Base-by-base conservation (phyloP, 2,113 vertebrate genomes). In the Cyprinus carpio region DNA sequence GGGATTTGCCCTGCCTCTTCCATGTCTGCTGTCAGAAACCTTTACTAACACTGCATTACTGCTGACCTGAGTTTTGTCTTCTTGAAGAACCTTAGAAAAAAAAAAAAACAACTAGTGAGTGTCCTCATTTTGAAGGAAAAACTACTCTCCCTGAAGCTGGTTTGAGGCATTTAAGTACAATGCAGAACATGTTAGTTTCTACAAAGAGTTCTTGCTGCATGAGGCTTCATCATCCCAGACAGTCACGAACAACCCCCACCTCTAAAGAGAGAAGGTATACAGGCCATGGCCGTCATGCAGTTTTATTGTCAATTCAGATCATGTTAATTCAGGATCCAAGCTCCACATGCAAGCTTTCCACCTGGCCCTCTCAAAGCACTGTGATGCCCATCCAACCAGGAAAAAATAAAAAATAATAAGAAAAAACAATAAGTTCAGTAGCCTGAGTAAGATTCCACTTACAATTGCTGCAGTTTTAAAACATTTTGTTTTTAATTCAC, bases 111-210 rank as follows among this genome's bases (percentile, higher is more conserved):
- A 40, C 10, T n/a, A 9, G 4, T 13, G 4, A 46, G 6, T n/a
- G 20, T 74, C 23, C 23, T 46, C 23, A n/a, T 46, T 74, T 74
- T 74, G 12, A 25, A 46, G 11, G 5, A 43, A 2, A 71, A 20
- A 37, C 67, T 37, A 9, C 71, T 74, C 71, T 6, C 23, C 71
- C 18, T 11, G 11, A 43, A 74, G 71, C 23, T 43, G 11, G 71
- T 74, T 74, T 74, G 71, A 74, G 71, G 37, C 71, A 15, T 37
- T 74, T 74, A 74, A 74, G 69, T 74, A 43, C 37, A 74, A 74
- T 43, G 37, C 37, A 74, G 37, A 74, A 43, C 71, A 43, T 72
- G 69, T 12, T 20, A 74, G 37, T 43, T 43, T 43, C 11, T 43
- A 74, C 4, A 46, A 25, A 74, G 37, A 15, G 37, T 25, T 46